Evolutionary conservation across 2,113 vertebrate species (phyloP).

Genomic region (Tragelaphus imberbis): DNA sequence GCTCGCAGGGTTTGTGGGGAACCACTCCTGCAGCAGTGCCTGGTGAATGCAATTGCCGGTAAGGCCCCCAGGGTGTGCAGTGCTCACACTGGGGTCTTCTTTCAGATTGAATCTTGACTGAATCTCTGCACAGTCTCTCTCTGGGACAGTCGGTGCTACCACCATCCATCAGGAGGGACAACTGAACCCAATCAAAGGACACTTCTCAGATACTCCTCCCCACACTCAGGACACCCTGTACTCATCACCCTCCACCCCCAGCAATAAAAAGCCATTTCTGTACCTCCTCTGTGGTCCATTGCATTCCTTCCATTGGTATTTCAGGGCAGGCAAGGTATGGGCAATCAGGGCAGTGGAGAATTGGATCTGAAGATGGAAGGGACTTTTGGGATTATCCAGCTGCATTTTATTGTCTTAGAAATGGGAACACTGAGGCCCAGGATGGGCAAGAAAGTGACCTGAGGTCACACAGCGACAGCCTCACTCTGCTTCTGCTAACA

Average conservation of each 20-base stretch:
- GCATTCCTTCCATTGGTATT: background rate
- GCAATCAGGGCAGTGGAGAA: background rate
- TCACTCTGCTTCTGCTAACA: background rate
- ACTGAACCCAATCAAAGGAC: background rate
- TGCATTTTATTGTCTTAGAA: background rate
- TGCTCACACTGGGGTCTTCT: too few species aligned
- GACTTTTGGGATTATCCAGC: background rate
- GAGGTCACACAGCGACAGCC: background rate
- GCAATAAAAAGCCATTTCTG: slow-evolving; percentile 10
- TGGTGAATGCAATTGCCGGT: too few species aligned
- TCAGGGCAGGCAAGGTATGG: fast-evolving
- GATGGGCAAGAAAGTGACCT: background rate
- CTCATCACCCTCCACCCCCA: fast-evolving
- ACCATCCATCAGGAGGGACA: background rate
- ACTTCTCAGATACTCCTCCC: too few species aligned
- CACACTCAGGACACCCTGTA: fast-evolving
- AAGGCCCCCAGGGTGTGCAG: too few species aligned
- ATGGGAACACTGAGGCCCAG: background rate
- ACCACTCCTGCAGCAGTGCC: too few species aligned
- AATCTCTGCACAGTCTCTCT: too few species aligned
- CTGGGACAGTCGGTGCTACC: fast-evolving
- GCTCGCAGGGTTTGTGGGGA: too few species aligned
- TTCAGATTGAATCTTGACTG: too few species aligned
- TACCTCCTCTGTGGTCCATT: background rate
- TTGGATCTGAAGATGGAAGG: background rate